Evolutionary conservation across 2,888 invertebrate species (phyloP), one percentile per base, ranked within the genome.

Genomic region (Parthenolecanium corni): DNA sequence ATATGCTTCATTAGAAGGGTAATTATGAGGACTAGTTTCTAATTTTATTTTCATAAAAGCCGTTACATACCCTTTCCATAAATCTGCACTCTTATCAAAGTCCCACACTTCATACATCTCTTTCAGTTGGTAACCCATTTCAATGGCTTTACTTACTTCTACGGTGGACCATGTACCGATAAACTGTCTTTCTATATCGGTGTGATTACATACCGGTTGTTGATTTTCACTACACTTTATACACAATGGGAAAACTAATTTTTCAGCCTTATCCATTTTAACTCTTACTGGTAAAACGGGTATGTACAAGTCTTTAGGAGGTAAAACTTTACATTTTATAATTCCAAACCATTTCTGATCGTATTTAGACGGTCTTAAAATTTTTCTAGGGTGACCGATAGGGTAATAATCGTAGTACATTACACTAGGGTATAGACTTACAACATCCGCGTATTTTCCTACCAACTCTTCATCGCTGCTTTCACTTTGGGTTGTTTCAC

Each of bases 391-490:
- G 58, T 68, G 67, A 46, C 66, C 67, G 25, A 67, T 57, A 16
- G 68, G 68, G 64, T n/a, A n/a, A n/a, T n/a, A n/a, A n/a, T n/a
- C n/a, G n/a, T n/a, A n/a, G n/a, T n/a, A n/a, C n/a, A n/a, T n/a
- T n/a, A n/a, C n/a, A n/a, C n/a, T n/a, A n/a, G n/a, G n/a, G n/a
- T n/a, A n/a, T n/a, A n/a, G n/a, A n/a, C n/a, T n/a, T n/a, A n/a
- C n/a, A n/a, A n/a, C n/a, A n/a, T n/a, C n/a, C n/a, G n/a, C n/a
- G n/a, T 66, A 67, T 25, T 62, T 51, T 64, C 66, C 66, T 56
- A 65, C 67, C 65, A 46, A 68, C 58, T 66, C 65, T 12, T 68
- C 67, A 36, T 66, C 68, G n/a, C 67, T 66, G 58, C 68, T 68
- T 52, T 67, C 56, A 64, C 64, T 66, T 18, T 64, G 66, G 51